Conservation (phyloP, 1,140 invertebrate species). For the Venustaconcha ellipsiformis region DNA sequence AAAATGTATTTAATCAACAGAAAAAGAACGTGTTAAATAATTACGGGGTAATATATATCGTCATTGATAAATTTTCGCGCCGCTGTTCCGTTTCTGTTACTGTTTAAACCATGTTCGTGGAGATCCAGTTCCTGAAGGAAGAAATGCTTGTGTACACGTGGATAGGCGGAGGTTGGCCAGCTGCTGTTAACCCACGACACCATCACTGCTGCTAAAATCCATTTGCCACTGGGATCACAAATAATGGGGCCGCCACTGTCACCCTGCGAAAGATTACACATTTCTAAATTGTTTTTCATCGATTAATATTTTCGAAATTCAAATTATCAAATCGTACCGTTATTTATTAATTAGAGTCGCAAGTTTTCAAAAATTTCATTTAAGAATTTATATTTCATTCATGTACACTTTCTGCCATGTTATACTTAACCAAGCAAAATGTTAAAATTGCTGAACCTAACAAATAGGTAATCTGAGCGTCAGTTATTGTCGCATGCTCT, state of each 20-base stretch:
- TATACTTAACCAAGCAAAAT: too few relatives aligned
- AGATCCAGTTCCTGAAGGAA: slow-evolving; percentile 2
- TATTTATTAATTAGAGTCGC: too few relatives aligned
- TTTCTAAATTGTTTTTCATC: too few relatives aligned
- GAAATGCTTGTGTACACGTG: slow-evolving; percentile 23
- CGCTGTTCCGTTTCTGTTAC: not conserved
- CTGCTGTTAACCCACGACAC: slow-evolving; percentile 33
- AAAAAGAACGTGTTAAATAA: not conserved
- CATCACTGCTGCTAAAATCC: slow-evolving; percentile 29
- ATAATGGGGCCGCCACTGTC: slow-evolving; percentile 44
- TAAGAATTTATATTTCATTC: too few relatives aligned
- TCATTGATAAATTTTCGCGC: not conserved
- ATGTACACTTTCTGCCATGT: too few relatives aligned
- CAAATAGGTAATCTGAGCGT: too few relatives aligned
- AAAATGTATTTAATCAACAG: not conserved
- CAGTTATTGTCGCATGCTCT: too few relatives aligned
- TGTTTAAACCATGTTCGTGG: not conserved
- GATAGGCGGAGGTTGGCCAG: slow-evolving; percentile 27
- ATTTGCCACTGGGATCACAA: slow-evolving; percentile 7
- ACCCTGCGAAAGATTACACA: slow-evolving; percentile 13
- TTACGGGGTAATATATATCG: not conserved
- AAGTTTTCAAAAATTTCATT: too few relatives aligned
- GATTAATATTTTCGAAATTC: too few relatives aligned
- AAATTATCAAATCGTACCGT: too few relatives aligned
- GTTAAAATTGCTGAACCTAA: too few relatives aligned